Percentiles rank a stretch among this genome's conserved stretches.
These are phyloP conservation scores for Oasisia sp. DNA, from an alignment of 2,888 invertebrate species.

Conservation along the genomic window DNA sequence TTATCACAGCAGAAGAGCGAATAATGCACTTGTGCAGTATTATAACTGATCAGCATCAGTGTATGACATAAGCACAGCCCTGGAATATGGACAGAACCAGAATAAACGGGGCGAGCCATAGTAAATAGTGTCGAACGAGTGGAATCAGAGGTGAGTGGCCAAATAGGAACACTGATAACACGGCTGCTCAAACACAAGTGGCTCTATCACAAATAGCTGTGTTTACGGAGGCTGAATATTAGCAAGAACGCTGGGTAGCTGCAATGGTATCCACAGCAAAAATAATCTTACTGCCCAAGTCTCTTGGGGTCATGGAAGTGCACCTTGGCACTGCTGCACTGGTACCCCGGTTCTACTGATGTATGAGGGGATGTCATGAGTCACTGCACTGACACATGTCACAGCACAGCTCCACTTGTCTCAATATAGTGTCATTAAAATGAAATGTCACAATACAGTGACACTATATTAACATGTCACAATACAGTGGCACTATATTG, in stretches of 20 bases:
- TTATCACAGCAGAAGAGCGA: background rate
- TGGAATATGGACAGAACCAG: background rate
- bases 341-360: background rate
- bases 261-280: background rate
- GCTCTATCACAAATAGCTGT: background rate
- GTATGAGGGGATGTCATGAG: background rate
- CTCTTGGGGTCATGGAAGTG: background rate
- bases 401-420: background rate
- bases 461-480: too few species aligned
- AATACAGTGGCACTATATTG: too few species aligned
- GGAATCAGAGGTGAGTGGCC: background rate
- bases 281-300: background rate
- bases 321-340: background rate
- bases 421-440: too few species aligned
- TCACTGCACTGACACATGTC: background rate
- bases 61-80: background rate
- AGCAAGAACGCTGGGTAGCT: background rate
- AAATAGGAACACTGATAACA: background rate
- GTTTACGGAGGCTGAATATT: background rate
- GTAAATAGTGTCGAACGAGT: background rate
- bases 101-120: background rate
- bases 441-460: too few species aligned
- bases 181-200: background rate
- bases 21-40: background rate
- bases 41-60: background rate